Base-by-base conservation (phyloP, 2,888 invertebrate genomes). In the Pyrgus malvae region DNA sequence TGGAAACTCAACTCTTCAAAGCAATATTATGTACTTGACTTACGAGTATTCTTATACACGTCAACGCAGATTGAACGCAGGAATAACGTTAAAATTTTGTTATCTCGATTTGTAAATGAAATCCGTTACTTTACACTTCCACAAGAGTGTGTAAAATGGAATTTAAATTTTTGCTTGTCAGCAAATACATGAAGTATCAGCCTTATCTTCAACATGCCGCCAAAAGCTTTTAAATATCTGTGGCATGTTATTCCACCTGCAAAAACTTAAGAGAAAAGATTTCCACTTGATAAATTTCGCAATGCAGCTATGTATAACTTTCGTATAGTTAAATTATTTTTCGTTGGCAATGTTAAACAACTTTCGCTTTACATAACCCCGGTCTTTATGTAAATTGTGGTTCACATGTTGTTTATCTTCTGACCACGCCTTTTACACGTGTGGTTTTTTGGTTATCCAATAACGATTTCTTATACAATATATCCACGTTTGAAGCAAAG, bases 321-420 rank as follows among this genome's bases (percentile, higher is more conserved):
- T 59, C 59, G 45, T 51, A 51, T 51, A 48, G 38, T 45, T 45
- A 53, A 55, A 41, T 48, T 44, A 49, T 54, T 49, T 55, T 60
- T 55, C 49, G 44, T 12, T 12, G 54, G 45, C 40, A 46, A 46
- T 44, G 46, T 54, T 46, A 46, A 54, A 49, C 55, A 53, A 62
- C 62, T 62, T 62, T 62, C 62, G 55, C 48, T 37, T 62, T 62
- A 59, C 33, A 55, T 59, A 62, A 62, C 35, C 7, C 25, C 27
- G 31, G 21, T 35, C 17, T 58, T 57, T 55, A 60, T 59, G 60
- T 59, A 56, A 62, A 62, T 60, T 14, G 40, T 48, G 40, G 44
- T 45, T 16, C 53, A 25, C 31, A 48, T 48, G 53, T 31, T 45
- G 44, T 38, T 16, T 16, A 27, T 50, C 25, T 41, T 23, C 17